Conservation (phyloP, 92 coral and sea anemone genomes). For the Porites rus region DNA sequence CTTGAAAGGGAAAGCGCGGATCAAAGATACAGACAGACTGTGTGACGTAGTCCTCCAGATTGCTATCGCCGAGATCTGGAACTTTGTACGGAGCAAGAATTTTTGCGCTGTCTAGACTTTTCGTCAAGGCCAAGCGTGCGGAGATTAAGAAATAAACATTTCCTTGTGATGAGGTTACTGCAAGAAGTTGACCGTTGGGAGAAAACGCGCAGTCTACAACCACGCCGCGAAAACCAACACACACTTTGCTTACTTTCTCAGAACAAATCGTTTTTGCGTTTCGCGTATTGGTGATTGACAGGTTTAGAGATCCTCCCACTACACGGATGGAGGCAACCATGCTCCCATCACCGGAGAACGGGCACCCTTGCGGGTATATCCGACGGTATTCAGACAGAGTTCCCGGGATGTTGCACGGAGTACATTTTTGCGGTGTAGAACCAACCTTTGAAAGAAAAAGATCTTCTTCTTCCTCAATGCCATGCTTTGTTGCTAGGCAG, state of each 20-base stretch:
- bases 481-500: conserved; percentile 57
- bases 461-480: conserved; percentile 52
- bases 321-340: conserved; percentile 61
- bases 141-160: conserved; percentile 55
- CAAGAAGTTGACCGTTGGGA: conserved; percentile 48
- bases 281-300: conserved; percentile 47
- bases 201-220: conserved; percentile 66
- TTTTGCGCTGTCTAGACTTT: conserved; percentile 43
- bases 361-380: conserved; percentile 65
- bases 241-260: conserved; percentile 39
- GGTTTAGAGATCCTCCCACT: conserved; percentile 36
- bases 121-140: conserved; percentile 33
- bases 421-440: conserved; percentile 30
- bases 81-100: conserved; percentile 44
- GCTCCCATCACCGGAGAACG: conserved; percentile 66
- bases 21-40: conserved; percentile 61
- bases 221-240: conserved; percentile 61
- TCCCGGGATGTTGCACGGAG: conserved; percentile 58
- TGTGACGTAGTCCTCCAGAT: conserved; percentile 36
- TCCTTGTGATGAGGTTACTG: conserved; percentile 61
- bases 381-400: conserved; percentile 58
- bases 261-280: conserved; percentile 47
- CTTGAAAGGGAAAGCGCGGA: conserved; percentile 63
- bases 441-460: conserved; percentile 49
- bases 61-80: conserved; percentile 15